phyloP scores from a whole-genome alignment of 2,113 vertebrate species.

The Dicentrarchus labrax region DNA sequence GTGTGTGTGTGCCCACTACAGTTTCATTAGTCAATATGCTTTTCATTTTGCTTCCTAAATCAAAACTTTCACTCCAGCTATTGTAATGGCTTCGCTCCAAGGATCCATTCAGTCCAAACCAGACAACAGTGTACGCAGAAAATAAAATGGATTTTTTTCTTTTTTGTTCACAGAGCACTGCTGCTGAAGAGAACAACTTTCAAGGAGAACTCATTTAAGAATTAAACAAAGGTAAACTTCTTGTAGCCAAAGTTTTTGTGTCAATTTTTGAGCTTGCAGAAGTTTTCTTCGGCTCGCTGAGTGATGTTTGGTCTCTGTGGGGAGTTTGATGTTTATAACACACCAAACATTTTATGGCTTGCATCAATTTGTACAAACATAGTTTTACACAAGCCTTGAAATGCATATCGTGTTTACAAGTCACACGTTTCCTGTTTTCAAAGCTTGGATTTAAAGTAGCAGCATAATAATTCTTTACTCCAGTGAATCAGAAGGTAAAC shows the following conservation, averaged over 20 bases:
- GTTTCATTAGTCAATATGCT: constrained; percentile 34
- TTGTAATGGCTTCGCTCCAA: background rate
- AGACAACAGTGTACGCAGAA: constrained; percentile 11
- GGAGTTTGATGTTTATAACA: background rate
- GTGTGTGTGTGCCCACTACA: background rate
- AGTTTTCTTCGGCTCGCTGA: background rate
- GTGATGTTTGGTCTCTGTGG: background rate
- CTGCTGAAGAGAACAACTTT: background rate
- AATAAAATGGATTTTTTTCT: constrained; percentile 30
- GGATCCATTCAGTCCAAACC: constrained; percentile 25
- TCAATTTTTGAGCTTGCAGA: too few species aligned
- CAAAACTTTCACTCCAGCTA: constrained; percentile 22
- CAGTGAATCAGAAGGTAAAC: background rate
- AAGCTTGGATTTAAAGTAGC: background rate
- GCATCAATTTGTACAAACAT: background rate
- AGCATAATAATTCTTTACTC: background rate
- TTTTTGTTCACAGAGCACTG: constrained; percentile 23
- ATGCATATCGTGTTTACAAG: background rate
- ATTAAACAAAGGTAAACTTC: constrained; percentile 1
- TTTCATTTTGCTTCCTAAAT: constrained; percentile 27
- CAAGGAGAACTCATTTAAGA: constrained; percentile 5
- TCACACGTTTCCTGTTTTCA: background rate
- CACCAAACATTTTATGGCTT: background rate
- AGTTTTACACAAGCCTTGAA: background rate
- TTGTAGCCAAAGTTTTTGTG: constrained; percentile 1